A percentile compares a stretch with the other conserved stretches of the same genome.
These are phyloP conservation scores for Drosophila seguyi DNA, from an alignment of 1,140 invertebrate genomes.

Conservation along the genomic window DNA sequence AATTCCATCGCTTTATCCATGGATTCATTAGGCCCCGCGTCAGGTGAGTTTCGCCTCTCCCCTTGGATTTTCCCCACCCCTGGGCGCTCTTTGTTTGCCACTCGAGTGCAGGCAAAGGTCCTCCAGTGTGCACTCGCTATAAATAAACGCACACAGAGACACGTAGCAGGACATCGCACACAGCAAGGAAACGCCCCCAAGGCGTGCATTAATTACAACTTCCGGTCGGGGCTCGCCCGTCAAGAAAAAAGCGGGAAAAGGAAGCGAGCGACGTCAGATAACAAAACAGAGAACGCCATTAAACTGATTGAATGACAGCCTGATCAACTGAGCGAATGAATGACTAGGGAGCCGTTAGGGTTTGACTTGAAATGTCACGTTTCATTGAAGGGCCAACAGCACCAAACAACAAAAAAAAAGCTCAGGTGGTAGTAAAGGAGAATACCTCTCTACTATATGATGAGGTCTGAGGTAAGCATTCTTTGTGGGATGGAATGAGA, in stretches of 20 bases:
- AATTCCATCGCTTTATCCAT: conserved; percentile 23
- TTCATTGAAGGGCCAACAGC: conserved; percentile 14
- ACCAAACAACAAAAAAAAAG: conserved; percentile 6
- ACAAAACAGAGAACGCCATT: conserved; percentile 55
- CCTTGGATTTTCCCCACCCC: conserved; percentile 12
- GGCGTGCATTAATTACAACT: conserved; percentile 80
- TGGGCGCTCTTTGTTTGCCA: conserved; percentile 42
- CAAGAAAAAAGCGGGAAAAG: conserved; percentile 26
- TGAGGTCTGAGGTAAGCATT: not conserved
- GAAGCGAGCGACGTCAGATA: conserved; percentile 42
- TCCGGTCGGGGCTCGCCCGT: conserved; percentile 57
- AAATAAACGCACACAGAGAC: conserved; percentile 42
- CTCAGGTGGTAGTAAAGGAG: conserved; percentile 21
- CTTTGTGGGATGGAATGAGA: not conserved
- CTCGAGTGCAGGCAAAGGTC: conserved; percentile 50
- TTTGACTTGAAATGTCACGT: conserved; percentile 76
- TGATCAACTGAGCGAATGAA: conserved; percentile 64
- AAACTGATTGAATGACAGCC: conserved; percentile 74
- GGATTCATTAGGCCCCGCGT: conserved; percentile 39
- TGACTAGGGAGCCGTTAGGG: conserved; percentile 46
- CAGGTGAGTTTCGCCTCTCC: conserved; percentile 10
- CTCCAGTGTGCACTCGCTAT: conserved; percentile 45
- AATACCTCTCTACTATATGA: no score
- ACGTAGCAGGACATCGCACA: conserved; percentile 52
- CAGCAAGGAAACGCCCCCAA: conserved; percentile 68